These are phyloP conservation scores for Morphnarchus princeps DNA, from an alignment of 2,113 vertebrate genomes.

Conservation along the genomic window DNA sequence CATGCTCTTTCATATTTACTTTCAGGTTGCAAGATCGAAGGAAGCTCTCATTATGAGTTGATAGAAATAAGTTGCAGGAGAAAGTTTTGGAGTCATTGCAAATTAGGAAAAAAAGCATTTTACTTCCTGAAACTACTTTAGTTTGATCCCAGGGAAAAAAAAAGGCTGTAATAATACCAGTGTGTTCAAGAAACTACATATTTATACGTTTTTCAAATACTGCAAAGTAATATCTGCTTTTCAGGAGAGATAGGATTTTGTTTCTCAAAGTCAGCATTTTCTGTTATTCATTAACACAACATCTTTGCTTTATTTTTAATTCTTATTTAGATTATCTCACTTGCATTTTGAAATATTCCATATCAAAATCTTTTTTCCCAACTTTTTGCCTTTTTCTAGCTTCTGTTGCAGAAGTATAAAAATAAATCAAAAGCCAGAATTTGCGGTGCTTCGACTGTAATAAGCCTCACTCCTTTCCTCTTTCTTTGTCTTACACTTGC, in stretches of 20 bases:
- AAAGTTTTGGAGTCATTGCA: background rate
- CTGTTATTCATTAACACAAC: background rate
- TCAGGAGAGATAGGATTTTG: background rate
- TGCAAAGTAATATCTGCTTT: background rate
- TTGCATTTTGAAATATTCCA: background rate
- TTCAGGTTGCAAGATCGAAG: background rate
- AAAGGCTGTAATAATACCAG: background rate
- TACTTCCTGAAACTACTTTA: background rate
- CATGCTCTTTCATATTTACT: background rate
- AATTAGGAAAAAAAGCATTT: background rate
- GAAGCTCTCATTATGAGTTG: background rate
- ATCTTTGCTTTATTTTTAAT: background rate
- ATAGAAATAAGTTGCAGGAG: background rate
- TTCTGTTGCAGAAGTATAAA: background rate
- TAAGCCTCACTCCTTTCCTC: background rate
- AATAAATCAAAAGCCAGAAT: background rate
- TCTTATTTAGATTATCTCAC: background rate
- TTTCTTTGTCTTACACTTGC: background rate
- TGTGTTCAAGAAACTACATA: background rate
- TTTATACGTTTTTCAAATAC: background rate
- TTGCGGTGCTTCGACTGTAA: background rate
- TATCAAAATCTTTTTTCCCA: background rate
- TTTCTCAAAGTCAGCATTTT: background rate
- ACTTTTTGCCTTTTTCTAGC: background rate
- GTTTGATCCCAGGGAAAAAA: background rate